Conservation (phyloP, 2,113 vertebrate genomes). For the Brachyhypopomus occidentalis region DNA sequence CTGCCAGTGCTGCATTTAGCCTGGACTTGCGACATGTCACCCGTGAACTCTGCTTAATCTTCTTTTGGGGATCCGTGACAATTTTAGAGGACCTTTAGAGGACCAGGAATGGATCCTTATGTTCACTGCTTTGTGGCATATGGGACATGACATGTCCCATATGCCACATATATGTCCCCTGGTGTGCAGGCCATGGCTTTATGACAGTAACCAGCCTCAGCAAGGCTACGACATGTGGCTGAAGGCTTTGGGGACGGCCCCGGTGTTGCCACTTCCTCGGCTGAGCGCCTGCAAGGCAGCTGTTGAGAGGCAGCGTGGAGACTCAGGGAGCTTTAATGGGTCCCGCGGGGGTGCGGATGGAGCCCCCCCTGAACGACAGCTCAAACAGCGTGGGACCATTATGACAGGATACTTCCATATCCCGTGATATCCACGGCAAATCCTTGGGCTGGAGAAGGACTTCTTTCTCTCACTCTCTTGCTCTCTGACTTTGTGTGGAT, state of each 20-base stretch:
- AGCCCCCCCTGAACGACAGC: not conserved
- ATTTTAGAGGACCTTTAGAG: not conserved
- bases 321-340: conserved; percentile 10
- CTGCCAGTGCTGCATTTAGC: no score
- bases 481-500: no score
- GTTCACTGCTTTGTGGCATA: not conserved
- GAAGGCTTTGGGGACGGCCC: no score
- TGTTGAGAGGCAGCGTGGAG: not conserved
- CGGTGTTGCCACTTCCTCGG: not conserved
- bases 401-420: conserved; percentile 17
- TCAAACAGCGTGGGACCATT: conserved; percentile 18
- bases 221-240: no score
- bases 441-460: not conserved
- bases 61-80: not conserved
- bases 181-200: no score
- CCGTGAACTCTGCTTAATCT: not conserved
- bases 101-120: not conserved
- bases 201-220: no score
- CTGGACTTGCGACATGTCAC: no score
- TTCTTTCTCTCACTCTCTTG: not conserved
- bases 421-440: conserved; percentile 20
- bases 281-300: not conserved
- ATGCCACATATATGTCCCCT: not conserved
- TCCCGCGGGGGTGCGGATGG: conserved; percentile 6
- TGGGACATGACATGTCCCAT: not conserved